A percentile compares a stretch with the other conserved stretches of the same genome.
phyloP scores from a whole-genome alignment of 2,797 vertebrate species.

The Rhincodon typus region DNA sequence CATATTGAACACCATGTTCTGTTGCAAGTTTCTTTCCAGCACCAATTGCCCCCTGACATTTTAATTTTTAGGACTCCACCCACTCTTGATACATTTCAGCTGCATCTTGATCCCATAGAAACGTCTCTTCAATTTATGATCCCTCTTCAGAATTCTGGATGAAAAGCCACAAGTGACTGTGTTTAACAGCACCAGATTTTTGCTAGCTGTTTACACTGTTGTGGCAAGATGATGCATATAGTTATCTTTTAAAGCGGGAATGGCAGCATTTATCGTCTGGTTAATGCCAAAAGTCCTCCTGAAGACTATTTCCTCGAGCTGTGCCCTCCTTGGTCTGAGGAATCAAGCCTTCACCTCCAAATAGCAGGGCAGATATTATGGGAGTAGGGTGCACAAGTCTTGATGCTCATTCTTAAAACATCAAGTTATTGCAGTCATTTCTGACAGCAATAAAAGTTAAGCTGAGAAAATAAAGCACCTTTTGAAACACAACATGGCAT shows the following conservation, averaged over 20 bases:
- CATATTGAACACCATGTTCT: background rate
- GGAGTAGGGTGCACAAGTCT: background rate
- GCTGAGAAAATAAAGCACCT: background rate
- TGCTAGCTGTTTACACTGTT: background rate
- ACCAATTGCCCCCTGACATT: conserved; percentile 5
- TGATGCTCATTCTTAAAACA: background rate
- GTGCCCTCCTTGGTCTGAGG: background rate
- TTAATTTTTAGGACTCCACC: background rate
- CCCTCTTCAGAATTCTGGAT: conserved; percentile 25
- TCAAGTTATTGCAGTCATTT: background rate
- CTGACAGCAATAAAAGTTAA: background rate
- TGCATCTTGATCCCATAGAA: background rate
- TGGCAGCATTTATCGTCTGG: background rate
- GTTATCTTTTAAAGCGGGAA: background rate
- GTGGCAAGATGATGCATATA: background rate
- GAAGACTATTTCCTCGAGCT: background rate
- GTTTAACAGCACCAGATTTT: background rate
- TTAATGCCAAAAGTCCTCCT: background rate
- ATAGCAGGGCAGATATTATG: background rate
- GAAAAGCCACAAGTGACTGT: background rate
- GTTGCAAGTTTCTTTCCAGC: background rate
- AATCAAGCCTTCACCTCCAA: background rate
- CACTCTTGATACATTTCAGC: conserved; percentile 19
- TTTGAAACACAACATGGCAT: background rate
- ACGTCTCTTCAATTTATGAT: background rate